Conservation (phyloP, 1,140 invertebrate genomes). For the Tetraneura akinire region DNA sequence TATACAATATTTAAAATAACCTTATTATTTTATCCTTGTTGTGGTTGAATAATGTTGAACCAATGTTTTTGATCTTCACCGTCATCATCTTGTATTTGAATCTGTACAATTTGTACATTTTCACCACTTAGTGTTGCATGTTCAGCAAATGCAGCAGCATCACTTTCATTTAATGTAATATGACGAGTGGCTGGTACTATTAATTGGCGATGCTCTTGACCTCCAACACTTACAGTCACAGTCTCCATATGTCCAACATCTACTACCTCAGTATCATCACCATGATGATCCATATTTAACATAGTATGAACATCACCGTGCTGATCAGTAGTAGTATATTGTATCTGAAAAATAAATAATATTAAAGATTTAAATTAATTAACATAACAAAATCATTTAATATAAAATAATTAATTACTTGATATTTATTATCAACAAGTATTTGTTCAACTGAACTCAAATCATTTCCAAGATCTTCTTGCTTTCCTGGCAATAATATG, state of each 20-base stretch:
- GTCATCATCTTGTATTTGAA: constrained; percentile 53
- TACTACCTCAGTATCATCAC: constrained; percentile 32
- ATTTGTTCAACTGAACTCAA: constrained; percentile 58
- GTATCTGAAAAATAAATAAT: constrained; percentile 1
- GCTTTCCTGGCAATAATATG: constrained; percentile 62
- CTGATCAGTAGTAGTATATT: constrained; percentile 39
- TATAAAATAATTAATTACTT: constrained; percentile 51
- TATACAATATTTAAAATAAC: not conserved
- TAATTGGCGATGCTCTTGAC: constrained; percentile 49
- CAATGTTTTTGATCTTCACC: constrained; percentile 54
- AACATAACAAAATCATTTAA: not conserved
- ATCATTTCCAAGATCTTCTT: constrained; percentile 53
- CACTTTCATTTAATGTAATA: constrained; percentile 48
- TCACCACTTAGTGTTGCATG: constrained; percentile 55
- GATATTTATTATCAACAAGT: constrained; percentile 64
- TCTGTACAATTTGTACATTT: constrained; percentile 56
- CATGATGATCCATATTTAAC: constrained; percentile 50
- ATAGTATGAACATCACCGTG: constrained; percentile 37
- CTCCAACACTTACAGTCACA: constrained; percentile 43
- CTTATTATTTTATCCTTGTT: constrained; percentile 41
- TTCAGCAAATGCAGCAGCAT: constrained; percentile 52
- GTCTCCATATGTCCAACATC: constrained; percentile 51
- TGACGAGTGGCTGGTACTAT: constrained; percentile 50
- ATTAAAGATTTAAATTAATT: constrained; percentile 19
- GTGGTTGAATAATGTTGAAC: constrained; percentile 55